These are phyloP conservation scores for Cryptoblepharus egeriae DNA, from an alignment of 2,797 vertebrate species.

Conservation along the genomic window DNA sequence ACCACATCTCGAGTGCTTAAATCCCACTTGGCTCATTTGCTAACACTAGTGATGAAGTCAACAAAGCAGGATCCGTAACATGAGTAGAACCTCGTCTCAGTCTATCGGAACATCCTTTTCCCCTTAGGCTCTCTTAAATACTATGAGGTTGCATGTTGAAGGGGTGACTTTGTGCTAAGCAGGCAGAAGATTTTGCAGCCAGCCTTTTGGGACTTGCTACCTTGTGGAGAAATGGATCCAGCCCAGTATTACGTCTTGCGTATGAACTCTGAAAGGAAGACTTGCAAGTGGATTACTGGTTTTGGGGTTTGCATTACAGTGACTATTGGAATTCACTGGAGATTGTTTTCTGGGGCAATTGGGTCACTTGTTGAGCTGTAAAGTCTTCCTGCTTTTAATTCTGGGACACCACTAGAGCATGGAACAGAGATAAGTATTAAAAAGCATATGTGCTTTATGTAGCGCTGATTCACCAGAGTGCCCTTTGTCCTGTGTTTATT, in stretches of 20 bases:
- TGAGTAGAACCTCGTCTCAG: rapidly evolving
- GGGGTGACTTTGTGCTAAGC: background rate
- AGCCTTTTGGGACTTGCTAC: background rate
- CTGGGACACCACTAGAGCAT: background rate
- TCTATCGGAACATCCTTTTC: background rate
- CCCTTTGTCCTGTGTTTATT: no score
- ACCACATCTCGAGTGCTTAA: no score
- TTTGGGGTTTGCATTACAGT: background rate
- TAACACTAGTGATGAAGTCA: background rate
- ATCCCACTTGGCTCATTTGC: background rate
- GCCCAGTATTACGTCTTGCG: background rate
- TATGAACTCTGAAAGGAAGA: background rate
- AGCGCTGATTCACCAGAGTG: no score
- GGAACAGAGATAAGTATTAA: background rate
- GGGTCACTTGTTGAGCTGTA: background rate
- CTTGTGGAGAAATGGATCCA: background rate
- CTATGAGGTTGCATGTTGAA: rapidly evolving
- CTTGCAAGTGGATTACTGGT: background rate
- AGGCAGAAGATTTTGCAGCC: rapidly evolving
- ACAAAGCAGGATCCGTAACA: background rate
- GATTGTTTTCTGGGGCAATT: background rate
- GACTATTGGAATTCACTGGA: background rate
- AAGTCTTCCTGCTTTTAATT: background rate
- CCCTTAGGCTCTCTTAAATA: no score
- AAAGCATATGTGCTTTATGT: no score